These are phyloP conservation scores for Aurelia aurita DNA, from an alignment of 30 jellyfish, hydroid and myxozoan species.

Conservation along the genomic window DNA sequence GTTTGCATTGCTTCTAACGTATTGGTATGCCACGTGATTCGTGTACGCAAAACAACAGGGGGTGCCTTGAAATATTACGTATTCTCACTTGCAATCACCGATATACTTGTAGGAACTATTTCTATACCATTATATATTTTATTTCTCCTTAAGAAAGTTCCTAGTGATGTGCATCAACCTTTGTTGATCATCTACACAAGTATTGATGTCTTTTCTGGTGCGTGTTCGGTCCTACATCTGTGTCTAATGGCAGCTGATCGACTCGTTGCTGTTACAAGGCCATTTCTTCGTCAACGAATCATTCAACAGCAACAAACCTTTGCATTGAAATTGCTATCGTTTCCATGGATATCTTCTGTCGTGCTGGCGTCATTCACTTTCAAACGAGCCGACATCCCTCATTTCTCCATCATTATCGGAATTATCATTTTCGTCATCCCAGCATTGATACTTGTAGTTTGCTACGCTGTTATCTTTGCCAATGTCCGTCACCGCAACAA, in stretches of 20 bases:
- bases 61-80: not conserved
- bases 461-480: not conserved
- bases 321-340: not conserved
- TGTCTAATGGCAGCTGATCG: slow-evolving; percentile 2
- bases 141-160: not conserved
- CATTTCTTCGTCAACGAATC: not conserved
- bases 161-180: not conserved
- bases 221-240: not conserved
- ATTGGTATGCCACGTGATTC: not conserved
- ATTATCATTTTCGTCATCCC: slow-evolving; percentile 7
- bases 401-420: not conserved
- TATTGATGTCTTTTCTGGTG: not conserved
- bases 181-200: not conserved
- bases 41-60: not conserved
- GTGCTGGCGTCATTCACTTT: not conserved
- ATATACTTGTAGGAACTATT: not conserved
- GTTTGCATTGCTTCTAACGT: not conserved
- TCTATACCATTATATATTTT: not conserved
- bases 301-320: not conserved
- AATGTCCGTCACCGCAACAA: not conserved
- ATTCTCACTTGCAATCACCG: not conserved
- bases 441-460: not conserved
- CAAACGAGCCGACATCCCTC: not conserved
- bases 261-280: not conserved
- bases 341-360: not conserved